Evolutionary conservation across 2,113 vertebrate species (phyloP), one percentile per base, ranked within the genome.

Genomic region (Platycercus adscitus): DNA sequence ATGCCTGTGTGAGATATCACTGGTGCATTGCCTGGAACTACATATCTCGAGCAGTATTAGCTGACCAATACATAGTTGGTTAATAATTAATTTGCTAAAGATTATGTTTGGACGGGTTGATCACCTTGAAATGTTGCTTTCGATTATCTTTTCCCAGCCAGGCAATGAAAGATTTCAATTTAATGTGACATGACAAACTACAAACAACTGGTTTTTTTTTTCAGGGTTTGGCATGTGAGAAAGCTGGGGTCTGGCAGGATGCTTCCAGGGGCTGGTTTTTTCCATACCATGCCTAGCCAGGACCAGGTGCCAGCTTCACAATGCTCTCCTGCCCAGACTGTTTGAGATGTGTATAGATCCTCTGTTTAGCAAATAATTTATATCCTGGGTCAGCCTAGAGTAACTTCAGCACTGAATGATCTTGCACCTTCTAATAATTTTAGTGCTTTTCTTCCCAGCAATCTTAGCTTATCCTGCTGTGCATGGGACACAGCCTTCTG

Each of bases 61-160:
- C 86, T 96, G 90, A 91, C 88, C 80, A 86, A 81, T 91, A 96
- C 95, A 93, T 91, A 65, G 73, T 71, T 76, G 56, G 95, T 94
- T 96, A 97, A 96, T 93, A 82, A 96, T 97, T 96, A 96, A 91
- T 93, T 94, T 61, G 82, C 14, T 81, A 87, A 89, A 93, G 93
- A 86, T 94, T 92, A 73, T 80, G 28, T 91, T 96, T 81, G 83
- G 77, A 87, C 90, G 47, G 49, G 37, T 63, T 94, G 95, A 92
- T 95, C 91, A 94, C 92, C 90, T 92, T 94, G 93, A 97, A 97
- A 81, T 68, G 80, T 82, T 90, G 82, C 43, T 94, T 85, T 91
- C 44, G 78, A 56, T 94, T 92, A 86, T 91, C 69, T 41, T 84
- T 91, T 93, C 41, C 56, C 44, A 81, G 76, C 13, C 23, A 44